Evolutionary conservation across 2,113 vertebrate species (phyloP), one percentile per base, ranked within the genome.

Genomic region (Pluvialis apricaria): DNA sequence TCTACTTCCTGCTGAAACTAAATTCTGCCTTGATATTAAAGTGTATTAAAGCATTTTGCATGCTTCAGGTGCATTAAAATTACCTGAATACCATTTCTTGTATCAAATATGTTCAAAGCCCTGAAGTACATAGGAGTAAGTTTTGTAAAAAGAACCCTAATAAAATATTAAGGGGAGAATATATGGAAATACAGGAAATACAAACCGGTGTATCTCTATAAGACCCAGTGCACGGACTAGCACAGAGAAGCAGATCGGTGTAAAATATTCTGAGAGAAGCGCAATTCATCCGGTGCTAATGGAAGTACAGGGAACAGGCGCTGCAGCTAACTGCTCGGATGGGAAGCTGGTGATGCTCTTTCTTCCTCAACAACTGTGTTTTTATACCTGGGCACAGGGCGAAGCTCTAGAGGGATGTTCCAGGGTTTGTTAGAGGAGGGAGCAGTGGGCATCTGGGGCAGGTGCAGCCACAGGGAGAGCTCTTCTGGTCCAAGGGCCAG

Each of bases 371-470:
- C 17, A 86, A 2, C 22, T 8, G 3, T 45, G 52, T 13, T 89
- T 79, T 60, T 11, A 2, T 25, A 65, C 22, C 34, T 45, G 22
- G 28, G 31, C 60, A 40, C 14, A 47, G 18, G 38, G 11, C 0
- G 7, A 71, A 71, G 10, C 2, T 84, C 32, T 16, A n/a, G 26
- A 69, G 14, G 34, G 36, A 20, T 34, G 44, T 22, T 78, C 1
- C 4, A 32, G n/a, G 7, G 22, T n/a, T 54, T 82, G 7, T 45
- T 44, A 42, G 14, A 8, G n/a, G 13, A 68, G 20, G 29, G 5
- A 4, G 26, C 8, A 70, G 55, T 9, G 0, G 0, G 12, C n/a
- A 69, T 6, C 15, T 26, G 36, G 19, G 29, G 29, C 12, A 42
- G 32, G 20, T 13, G 2, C 18, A 88, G 49, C n/a, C 19, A 13